Percentiles rank a stretch among this genome's conserved stretches.
These are phyloP conservation scores for Ahaetulla prasina DNA, from an alignment of 2,113 vertebrate species.

Conservation along the genomic window DNA sequence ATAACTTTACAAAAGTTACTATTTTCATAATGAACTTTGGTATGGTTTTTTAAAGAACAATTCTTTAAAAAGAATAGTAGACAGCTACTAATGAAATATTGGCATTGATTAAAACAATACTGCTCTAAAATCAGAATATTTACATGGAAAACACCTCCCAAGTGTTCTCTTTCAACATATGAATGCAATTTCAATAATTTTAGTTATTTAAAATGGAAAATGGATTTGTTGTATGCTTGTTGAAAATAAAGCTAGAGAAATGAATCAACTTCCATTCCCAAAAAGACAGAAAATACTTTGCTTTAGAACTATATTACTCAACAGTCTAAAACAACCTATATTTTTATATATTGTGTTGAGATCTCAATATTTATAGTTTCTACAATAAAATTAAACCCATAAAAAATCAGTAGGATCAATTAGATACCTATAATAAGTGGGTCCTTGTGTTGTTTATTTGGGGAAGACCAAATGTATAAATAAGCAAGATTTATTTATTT, in stretches of 20 bases:
- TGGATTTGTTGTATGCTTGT: slow-evolving; percentile 31
- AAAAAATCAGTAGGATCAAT: slow-evolving; percentile 35
- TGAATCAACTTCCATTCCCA: background rate
- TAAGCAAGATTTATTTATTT: rapidly evolving
- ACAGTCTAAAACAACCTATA: slow-evolving; percentile 28
- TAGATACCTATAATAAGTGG: slow-evolving; percentile 22
- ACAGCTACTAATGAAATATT: slow-evolving; percentile 50
- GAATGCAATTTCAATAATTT: slow-evolving; percentile 65
- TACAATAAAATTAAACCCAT: slow-evolving; percentile 49
- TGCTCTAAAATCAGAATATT: slow-evolving; percentile 66
- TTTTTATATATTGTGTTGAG: slow-evolving; percentile 44
- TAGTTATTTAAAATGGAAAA: slow-evolving; percentile 37
- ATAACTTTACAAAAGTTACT: slow-evolving; percentile 30
- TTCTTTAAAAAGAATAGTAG: no score
- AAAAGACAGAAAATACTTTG: slow-evolving; percentile 34
- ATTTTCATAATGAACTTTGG: slow-evolving; percentile 34
- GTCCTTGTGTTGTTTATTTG: slow-evolving; percentile 32
- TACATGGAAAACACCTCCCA: slow-evolving; percentile 49
- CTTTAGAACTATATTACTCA: slow-evolving; percentile 51
- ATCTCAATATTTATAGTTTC: slow-evolving; percentile 41
- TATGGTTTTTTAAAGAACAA: slow-evolving; percentile 52
- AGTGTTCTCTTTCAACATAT: slow-evolving; percentile 46
- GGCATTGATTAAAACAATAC: slow-evolving; percentile 65
- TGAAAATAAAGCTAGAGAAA: slow-evolving; percentile 13
- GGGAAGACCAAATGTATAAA: background rate